These are phyloP conservation scores for Takifugu rubripes DNA, from an alignment of 2,797 vertebrate genomes.

Conservation along the genomic window DNA sequence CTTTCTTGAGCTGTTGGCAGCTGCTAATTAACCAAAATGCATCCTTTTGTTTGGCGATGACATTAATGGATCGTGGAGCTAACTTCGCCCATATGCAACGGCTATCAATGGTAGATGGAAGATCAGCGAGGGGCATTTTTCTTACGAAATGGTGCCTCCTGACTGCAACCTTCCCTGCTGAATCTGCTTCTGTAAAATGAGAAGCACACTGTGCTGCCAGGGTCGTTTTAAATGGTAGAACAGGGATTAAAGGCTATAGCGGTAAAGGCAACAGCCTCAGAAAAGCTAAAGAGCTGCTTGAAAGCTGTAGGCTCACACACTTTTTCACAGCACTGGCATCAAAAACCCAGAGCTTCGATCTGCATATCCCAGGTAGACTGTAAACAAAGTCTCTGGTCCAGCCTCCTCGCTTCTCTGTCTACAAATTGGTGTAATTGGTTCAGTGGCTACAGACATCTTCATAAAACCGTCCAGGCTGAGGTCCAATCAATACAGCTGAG, in stretches of 20 bases:
- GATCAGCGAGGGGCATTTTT: neutral
- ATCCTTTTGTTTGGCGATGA: too few relatives aligned
- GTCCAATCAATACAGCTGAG: slow-evolving; percentile 54
- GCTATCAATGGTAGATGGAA: neutral
- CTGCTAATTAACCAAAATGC: too few relatives aligned
- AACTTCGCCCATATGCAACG: too few relatives aligned
- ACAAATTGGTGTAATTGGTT: neutral
- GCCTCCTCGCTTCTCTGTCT: too few relatives aligned
- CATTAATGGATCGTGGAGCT: too few relatives aligned
- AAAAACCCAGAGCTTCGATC: too few relatives aligned
- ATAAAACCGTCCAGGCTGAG: slow-evolving; percentile 46
- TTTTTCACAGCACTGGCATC: too few relatives aligned
- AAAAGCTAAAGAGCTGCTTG: neutral
- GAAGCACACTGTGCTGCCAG: slow-evolving; percentile 2
- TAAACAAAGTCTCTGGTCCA: too few relatives aligned
- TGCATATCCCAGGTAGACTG: too few relatives aligned
- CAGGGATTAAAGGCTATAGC: neutral
- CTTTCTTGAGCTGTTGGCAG: neutral
- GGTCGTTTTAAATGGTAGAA: slow-evolving; percentile 1
- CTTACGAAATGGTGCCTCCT: neutral
- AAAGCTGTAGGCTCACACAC: too few relatives aligned
- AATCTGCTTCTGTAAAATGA: slow-evolving; percentile 1
- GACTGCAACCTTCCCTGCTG: neutral
- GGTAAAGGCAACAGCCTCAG: neutral
- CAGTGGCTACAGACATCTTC: neutral